Evolutionary conservation across 2,888 invertebrate genomes (phyloP).

Genomic region (Ochropleura plecta): DNA sequence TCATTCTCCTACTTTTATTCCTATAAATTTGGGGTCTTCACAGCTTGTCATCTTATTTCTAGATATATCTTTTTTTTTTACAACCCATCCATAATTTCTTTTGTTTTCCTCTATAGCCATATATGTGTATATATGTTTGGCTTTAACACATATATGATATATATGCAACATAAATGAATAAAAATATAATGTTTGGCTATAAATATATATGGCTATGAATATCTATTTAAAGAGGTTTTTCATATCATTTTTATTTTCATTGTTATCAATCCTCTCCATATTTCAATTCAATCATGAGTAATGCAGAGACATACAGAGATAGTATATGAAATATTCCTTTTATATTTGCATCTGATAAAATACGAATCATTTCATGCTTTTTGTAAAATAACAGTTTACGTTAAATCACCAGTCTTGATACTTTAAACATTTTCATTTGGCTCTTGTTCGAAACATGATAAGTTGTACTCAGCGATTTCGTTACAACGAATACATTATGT

Average conservation of each 20-base stretch:
- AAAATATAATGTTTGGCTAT: no score
- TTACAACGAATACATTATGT: background rate
- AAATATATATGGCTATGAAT: no score
- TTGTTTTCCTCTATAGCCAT: no score
- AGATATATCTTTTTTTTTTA: background rate
- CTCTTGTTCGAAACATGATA: background rate
- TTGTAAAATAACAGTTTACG: conserved; percentile 6
- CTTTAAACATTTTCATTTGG: background rate
- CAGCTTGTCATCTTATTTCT: background rate
- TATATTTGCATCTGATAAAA: conserved; percentile 17
- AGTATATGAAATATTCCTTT: background rate
- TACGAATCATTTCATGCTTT: background rate
- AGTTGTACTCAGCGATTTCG: no score
- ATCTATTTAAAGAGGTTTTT: no score
- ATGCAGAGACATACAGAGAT: background rate
- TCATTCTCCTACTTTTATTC: background rate
- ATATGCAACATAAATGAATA: no score
- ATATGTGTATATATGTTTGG: no score
- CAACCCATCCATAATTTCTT: background rate
- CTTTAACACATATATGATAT: no score
- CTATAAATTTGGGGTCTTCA: background rate
- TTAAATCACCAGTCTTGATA: background rate
- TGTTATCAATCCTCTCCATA: background rate
- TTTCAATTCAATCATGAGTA: background rate
- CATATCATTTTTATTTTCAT: no score